Percentiles rank a stretch among this genome's conserved stretches.
These are phyloP conservation scores for Alosa alosa DNA, from an alignment of 2,113 vertebrate genomes.

Conservation along the genomic window DNA sequence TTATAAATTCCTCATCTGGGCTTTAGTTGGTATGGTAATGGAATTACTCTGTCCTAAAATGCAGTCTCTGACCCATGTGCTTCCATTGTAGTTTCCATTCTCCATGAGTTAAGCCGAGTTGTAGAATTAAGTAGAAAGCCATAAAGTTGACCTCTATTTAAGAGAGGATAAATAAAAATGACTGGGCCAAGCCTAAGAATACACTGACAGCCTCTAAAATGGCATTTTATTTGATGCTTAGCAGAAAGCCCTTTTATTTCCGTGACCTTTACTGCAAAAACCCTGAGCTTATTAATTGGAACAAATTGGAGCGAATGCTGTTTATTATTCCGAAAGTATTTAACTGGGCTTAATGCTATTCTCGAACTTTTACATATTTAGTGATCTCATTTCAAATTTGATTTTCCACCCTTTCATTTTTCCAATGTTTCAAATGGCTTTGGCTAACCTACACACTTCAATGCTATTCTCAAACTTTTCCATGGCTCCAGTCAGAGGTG, in stretches of 20 bases:
- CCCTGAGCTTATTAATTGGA: slow-evolving; percentile 5
- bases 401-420: not conserved
- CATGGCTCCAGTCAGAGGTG: not conserved
- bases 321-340: slow-evolving; percentile 14
- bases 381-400: slow-evolving; percentile 12
- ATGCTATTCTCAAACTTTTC: not conserved
- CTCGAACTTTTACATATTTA: slow-evolving; percentile 13
- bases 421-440: not conserved
- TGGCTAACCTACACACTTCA: not conserved
- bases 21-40: slow-evolving; percentile 51
- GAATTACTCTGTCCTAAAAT: slow-evolving; percentile 47
- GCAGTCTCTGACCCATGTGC: slow-evolving; percentile 31
- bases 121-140: slow-evolving; percentile 52
- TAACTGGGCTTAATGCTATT: slow-evolving; percentile 12
- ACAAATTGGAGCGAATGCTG: slow-evolving; percentile 10
- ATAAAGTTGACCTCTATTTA: slow-evolving; percentile 46
- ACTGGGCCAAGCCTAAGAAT: slow-evolving; percentile 34
- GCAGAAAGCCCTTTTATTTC: not conserved
- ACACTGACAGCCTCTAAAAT: slow-evolving; percentile 5
- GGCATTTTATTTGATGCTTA: slow-evolving; percentile 16
- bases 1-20: slow-evolving; percentile 57
- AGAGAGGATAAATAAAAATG: slow-evolving; percentile 48
- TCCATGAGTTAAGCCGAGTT: slow-evolving; percentile 32
- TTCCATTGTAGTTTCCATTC: slow-evolving; percentile 36
- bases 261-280: not conserved